Conservation (phyloP, 2,797 vertebrate species). For the Malacoctenus gilli region DNA sequence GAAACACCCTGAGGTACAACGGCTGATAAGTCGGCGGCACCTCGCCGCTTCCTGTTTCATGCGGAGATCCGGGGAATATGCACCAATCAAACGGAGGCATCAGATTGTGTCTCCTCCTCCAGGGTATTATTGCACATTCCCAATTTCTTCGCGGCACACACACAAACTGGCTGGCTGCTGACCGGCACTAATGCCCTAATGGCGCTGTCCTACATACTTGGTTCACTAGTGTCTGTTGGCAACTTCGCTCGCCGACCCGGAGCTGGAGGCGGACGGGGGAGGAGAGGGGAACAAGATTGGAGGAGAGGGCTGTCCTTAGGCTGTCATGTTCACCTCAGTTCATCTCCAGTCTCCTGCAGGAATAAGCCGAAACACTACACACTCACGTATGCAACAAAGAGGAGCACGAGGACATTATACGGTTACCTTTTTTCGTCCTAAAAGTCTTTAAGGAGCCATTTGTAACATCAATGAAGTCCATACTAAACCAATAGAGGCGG, state of each 20-base stretch:
- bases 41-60: constrained; percentile 28
- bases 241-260: constrained; percentile 42
- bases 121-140: constrained; percentile 51
- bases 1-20: constrained; percentile 28
- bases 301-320: constrained; percentile 38
- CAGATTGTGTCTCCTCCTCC: constrained; percentile 41
- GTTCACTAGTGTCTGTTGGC: constrained; percentile 65
- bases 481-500: too few species aligned
- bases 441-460: too few species aligned
- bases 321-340: constrained; percentile 22
- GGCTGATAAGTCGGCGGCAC: constrained; percentile 27
- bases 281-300: constrained; percentile 40
- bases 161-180: constrained; percentile 63
- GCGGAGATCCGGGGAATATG: constrained; percentile 31
- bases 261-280: constrained; percentile 39
- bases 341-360: neutral
- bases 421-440: too few species aligned
- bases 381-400: too few species aligned
- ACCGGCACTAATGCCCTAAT: constrained; percentile 82
- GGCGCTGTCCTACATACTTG: constrained; percentile 80
- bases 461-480: too few species aligned
- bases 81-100: constrained; percentile 40
- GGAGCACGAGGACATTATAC: too few species aligned
- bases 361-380: too few species aligned
- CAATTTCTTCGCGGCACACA: constrained; percentile 49